Conservation (phyloP, 1,140 invertebrate genomes). For the Nasonia vitripennis region DNA sequence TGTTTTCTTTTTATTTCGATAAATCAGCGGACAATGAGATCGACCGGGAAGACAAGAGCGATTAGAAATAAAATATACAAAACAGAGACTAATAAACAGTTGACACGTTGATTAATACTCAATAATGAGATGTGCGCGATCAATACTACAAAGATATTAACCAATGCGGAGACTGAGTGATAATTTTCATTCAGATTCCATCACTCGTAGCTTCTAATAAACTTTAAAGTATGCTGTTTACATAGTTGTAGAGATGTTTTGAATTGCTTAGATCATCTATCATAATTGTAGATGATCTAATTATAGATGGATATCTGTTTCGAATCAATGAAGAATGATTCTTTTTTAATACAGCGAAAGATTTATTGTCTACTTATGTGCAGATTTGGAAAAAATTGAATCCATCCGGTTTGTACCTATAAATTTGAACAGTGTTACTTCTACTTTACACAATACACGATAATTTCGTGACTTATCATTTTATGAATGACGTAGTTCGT, state of each 20-base stretch:
- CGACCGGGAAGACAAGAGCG: not conserved
- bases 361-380: too few species aligned
- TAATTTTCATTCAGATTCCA: too few species aligned
- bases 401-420: not conserved
- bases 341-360: too few species aligned
- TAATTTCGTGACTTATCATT: not conserved
- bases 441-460: not conserved
- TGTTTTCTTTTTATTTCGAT: slow-evolving; percentile 2
- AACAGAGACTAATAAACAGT: not conserved
- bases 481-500: not conserved
- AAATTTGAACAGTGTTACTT: not conserved
- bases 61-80: slow-evolving; percentile 22
- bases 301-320: too few species aligned
- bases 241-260: too few species aligned
- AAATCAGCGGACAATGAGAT: not conserved
- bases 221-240: too few species aligned
- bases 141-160: not conserved
- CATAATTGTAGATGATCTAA: too few species aligned
- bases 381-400: not conserved
- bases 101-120: not conserved
- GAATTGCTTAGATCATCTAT: too few species aligned
- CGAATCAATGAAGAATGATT: too few species aligned
- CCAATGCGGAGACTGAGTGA: too few species aligned
- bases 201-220: too few species aligned
- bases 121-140: not conserved